phyloP scores from a whole-genome alignment of 2,888 invertebrate species.

The Ametastegia equiseti region DNA sequence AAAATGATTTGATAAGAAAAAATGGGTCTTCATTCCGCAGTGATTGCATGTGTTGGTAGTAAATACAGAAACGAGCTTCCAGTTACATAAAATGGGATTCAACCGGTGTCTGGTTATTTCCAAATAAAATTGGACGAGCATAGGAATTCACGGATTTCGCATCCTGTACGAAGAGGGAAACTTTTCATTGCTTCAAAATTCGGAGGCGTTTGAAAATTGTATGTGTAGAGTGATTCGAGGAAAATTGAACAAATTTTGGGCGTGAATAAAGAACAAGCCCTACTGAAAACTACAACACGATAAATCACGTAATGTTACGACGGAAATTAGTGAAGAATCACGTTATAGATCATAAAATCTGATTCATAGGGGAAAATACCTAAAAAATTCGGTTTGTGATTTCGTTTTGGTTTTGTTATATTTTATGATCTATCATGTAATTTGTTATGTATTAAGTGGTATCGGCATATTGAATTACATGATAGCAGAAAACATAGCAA shows the following conservation, averaged over 20 bases:
- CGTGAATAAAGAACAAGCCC: slow-evolving; percentile 37
- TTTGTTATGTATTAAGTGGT: no score
- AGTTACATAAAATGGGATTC: not conserved
- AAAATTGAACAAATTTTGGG: not conserved
- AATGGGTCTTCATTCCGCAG: not conserved
- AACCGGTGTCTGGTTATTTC: not conserved
- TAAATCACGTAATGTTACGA: no score
- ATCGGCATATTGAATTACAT: no score
- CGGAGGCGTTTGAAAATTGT: not conserved
- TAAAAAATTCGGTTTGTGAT: no score
- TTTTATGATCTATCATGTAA: no score
- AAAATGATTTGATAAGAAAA: not conserved
- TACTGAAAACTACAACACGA: no score
- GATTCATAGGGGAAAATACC: no score
- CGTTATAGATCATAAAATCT: no score
- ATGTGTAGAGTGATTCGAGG: slow-evolving; percentile 13
- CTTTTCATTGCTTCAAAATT: not conserved
- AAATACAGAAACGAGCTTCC: not conserved
- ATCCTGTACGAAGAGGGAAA: not conserved
- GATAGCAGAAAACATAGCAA: no score
- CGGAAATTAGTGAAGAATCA: no score
- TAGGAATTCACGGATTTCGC: not conserved
- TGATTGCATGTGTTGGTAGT: not conserved
- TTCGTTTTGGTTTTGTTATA: no score
- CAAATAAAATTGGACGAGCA: not conserved